phyloP scores from a whole-genome alignment of 2,888 invertebrate genomes.

The Celastrina argiolus region DNA sequence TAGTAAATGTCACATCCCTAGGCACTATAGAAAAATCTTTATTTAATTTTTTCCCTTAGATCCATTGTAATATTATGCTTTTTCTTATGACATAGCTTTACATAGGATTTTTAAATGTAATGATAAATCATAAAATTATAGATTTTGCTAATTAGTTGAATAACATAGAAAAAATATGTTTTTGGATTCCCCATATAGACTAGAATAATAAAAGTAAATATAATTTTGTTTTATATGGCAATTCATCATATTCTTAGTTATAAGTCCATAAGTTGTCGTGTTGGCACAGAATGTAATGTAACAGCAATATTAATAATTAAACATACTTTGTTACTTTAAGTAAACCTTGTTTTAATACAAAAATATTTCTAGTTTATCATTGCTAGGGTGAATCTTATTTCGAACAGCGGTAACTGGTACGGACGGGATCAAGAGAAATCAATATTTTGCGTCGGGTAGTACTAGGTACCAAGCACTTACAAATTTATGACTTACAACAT shows the following conservation, averaged over 20 bases:
- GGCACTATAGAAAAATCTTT: no score
- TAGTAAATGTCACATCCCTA: no score
- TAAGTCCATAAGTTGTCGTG: neutral
- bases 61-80: no score
- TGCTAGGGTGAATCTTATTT: neutral
- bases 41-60: no score
- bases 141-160: no score
- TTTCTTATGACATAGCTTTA: no score
- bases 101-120: no score
- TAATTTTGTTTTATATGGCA: neutral
- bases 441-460: neutral
- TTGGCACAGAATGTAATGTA: slow-evolving; percentile 17
- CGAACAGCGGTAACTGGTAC: slow-evolving; percentile 9
- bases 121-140: no score
- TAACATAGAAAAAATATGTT: no score
- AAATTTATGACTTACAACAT: neutral
- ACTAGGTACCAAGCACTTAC: neutral
- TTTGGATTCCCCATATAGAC: neutral
- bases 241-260: neutral
- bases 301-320: slow-evolving; percentile 19
- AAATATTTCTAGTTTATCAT: neutral
- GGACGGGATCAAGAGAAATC: neutral
- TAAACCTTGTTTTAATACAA: slow-evolving; percentile 16
- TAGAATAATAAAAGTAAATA: no score
- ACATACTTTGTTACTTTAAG: slow-evolving; percentile 20